Base-by-base conservation (phyloP, 2,888 invertebrate genomes). In the Eucera pruinosa region DNA sequence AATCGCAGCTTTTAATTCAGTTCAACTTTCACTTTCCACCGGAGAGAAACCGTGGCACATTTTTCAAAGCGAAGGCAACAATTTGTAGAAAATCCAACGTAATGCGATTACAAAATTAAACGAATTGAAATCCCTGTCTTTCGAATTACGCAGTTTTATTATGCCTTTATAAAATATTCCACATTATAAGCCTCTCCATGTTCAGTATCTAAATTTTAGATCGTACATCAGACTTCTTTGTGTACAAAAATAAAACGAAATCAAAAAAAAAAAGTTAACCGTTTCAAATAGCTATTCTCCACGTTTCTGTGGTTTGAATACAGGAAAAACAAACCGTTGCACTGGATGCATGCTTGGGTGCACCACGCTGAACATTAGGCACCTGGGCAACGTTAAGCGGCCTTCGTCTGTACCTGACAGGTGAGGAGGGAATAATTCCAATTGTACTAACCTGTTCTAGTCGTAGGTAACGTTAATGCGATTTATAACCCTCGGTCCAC, bases 81-180 rank as follows among this genome's bases (percentile, higher is more conserved):
- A 39, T 62, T 62, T 50, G 20, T 45, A 62, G 62, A 25, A 62
- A 62, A 60, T 41, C 33, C 13, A 23, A 55, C 50, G 33, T 20
- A 30, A 25, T 15, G 5, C 13, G 48, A 39, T 50, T 50, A 27
- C 62, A 18, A 50, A 50, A 39, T 39, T 25, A n/a, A 3, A 25
- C 11, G 15, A 11, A 15, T 43, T 27, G 1, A 27, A 25, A 41
- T 27, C n/a, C 1, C 18, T 7, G 1, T 33, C 7, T 0, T 3
- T 30, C n/a, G 27, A 15, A 13, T 52, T 52, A 5, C 23, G 5
- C 9, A n/a, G n/a, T n/a, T n/a, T n/a, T n/a, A n/a, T n/a, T n/a
- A n/a, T n/a, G n/a, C n/a, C n/a, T n/a, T n/a, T n/a, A n/a, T n/a
- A n/a, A n/a, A n/a, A n/a, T n/a, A n/a, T n/a, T n/a, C n/a, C n/a